phyloP scores from a whole-genome alignment of 2,797 vertebrate species.

The Nothura maculosa region DNA sequence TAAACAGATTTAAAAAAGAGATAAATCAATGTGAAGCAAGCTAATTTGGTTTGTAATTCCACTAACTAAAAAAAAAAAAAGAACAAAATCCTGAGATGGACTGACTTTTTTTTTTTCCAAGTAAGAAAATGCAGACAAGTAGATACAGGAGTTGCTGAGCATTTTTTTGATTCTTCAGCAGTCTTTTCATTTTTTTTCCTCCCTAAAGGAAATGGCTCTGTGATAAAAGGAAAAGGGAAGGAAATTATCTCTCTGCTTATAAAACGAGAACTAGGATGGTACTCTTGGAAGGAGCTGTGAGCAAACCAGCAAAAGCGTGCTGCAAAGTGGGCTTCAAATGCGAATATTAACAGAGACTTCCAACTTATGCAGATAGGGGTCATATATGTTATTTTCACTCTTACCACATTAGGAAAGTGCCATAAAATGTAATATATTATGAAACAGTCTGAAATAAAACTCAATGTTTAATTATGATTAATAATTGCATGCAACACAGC shows the following conservation, averaged over 20 bases:
- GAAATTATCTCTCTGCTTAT: not conserved
- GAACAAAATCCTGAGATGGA: rapidly evolving
- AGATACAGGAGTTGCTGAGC: not conserved
- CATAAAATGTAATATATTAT: not conserved
- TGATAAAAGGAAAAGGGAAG: not conserved
- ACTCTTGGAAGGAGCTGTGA: not conserved
- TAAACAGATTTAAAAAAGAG: not conserved
- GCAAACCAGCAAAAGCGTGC: not conserved
- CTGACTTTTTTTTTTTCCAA: not conserved
- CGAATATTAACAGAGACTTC: not conserved
- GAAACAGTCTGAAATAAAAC: not conserved
- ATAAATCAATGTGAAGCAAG: not conserved
- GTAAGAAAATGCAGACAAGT: not conserved
- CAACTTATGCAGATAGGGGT: not conserved
- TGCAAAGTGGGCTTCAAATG: not conserved
- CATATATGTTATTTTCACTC: not conserved
- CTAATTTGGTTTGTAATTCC: not conserved
- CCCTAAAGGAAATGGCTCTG: not conserved
- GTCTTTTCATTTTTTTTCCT: not conserved
- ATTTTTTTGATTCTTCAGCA: not conserved
- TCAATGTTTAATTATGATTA: not conserved
- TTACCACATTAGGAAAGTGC: not conserved
- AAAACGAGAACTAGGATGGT: not conserved
- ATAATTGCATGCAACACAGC: not conserved
- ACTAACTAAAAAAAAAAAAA: not conserved